A percentile compares a stretch with the other conserved stretches of the same genome.
phyloP scores from a whole-genome alignment of 92 coral and sea anemone species.

The Porites divaricata region DNA sequence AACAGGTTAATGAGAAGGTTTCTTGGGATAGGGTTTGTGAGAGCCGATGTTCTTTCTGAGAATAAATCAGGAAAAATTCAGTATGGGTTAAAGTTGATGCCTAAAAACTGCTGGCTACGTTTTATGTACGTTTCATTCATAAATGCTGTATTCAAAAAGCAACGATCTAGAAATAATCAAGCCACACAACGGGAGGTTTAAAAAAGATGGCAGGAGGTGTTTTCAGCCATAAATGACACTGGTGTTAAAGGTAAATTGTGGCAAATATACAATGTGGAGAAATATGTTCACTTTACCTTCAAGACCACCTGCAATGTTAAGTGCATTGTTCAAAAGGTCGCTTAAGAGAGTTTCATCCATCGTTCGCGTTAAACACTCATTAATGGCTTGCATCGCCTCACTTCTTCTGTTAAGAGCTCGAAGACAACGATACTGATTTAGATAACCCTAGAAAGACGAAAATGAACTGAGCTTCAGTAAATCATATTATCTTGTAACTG shows the following conservation, averaged over 20 bases:
- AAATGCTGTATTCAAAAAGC: too few relatives aligned
- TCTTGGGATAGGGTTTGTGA: constrained; percentile 63
- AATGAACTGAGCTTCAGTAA: not conserved
- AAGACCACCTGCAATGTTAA: constrained; percentile 1
- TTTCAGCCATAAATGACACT: too few relatives aligned
- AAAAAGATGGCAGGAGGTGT: too few relatives aligned
- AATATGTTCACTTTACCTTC: constrained; percentile 8
- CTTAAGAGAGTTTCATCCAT: constrained; percentile 1
- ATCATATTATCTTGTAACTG: too few relatives aligned
- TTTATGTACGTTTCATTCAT: too few relatives aligned
- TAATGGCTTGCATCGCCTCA: constrained; percentile 26
- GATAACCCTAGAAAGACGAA: constrained; percentile 25
- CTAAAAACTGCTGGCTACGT: too few relatives aligned
- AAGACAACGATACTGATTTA: constrained; percentile 6
- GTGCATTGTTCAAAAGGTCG: constrained; percentile 25
- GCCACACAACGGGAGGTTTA: too few relatives aligned
- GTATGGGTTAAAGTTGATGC: not conserved
- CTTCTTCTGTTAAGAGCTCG: not conserved
- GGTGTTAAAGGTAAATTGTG: too few relatives aligned
- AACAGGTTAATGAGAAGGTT: constrained; percentile 40
- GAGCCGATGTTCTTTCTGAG: constrained; percentile 58
- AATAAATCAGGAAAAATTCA: not conserved
- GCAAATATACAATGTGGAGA: too few relatives aligned
- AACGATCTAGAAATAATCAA: too few relatives aligned
- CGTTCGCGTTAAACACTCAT: constrained; percentile 42